Conservation (phyloP, 2,888 invertebrate species). For the Helobdella robusta region DNA sequence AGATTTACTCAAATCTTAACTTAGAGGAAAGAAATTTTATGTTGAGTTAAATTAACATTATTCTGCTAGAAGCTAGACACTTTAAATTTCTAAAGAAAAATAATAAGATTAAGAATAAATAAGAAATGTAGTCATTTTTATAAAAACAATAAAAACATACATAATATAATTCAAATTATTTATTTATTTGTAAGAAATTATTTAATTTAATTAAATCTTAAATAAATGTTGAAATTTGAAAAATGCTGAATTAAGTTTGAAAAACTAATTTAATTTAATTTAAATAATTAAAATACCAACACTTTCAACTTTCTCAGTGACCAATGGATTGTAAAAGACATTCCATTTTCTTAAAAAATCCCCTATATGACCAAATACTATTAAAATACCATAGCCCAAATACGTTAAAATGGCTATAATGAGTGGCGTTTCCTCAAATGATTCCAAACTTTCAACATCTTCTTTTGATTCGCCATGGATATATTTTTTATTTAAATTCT, state of each 20-base stretch:
- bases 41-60: too few relatives aligned
- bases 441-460: conserved; percentile 28
- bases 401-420: conserved; percentile 74
- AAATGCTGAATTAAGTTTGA: background rate
- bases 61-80: too few relatives aligned
- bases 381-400: conserved; percentile 77
- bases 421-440: conserved; percentile 65
- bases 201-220: background rate
- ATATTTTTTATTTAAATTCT: background rate
- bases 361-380: conserved; percentile 85
- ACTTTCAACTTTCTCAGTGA: conserved; percentile 12
- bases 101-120: too few relatives aligned
- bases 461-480: background rate
- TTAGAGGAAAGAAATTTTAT: too few relatives aligned
- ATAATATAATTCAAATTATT: too few relatives aligned
- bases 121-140: too few relatives aligned
- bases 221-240: background rate
- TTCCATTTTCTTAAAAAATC: conserved; percentile 66
- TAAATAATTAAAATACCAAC: background rate
- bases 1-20: too few relatives aligned
- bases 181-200: background rate
- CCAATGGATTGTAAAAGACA: conserved; percentile 11
- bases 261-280: background rate
- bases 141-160: too few relatives aligned
- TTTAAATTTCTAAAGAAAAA: too few relatives aligned